Conservation (phyloP, 2,797 vertebrate species). For the Tangara arthus region DNA sequence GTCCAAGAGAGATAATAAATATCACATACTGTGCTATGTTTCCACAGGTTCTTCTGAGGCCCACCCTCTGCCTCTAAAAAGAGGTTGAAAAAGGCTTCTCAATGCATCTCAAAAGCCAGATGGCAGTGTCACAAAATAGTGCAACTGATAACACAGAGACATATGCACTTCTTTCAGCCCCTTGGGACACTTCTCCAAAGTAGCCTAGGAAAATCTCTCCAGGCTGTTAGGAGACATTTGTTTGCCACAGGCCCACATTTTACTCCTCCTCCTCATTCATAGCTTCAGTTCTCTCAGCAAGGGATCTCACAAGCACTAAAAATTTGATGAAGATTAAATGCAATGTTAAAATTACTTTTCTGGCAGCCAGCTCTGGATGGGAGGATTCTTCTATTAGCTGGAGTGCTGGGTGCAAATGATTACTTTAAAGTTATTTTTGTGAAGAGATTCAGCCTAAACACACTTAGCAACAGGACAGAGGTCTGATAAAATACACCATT, state of each 20-base stretch:
- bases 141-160: not conserved
- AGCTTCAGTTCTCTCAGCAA: not conserved
- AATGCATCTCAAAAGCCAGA: not conserved
- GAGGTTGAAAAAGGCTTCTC: not conserved
- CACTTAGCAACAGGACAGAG: not conserved
- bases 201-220: not conserved
- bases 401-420: too few relatives aligned
- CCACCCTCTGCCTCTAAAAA: not conserved
- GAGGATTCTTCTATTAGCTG: not conserved
- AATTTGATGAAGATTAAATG: not conserved
- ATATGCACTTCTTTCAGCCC: not conserved
- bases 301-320: not conserved
- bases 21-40: accelerated
- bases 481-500: not conserved
- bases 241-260: not conserved
- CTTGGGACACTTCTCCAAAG: not conserved
- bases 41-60: not conserved
- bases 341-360: not conserved
- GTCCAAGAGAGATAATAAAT: not conserved
- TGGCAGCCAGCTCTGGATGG: not conserved
- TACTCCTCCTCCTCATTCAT: not conserved
- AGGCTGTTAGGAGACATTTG: not conserved
- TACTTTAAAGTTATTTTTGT: not conserved
- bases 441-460: not conserved
- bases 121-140: not conserved